Evolutionary conservation across 2,797 vertebrate species (phyloP).

Genomic region (Vultur gryphus): DNA sequence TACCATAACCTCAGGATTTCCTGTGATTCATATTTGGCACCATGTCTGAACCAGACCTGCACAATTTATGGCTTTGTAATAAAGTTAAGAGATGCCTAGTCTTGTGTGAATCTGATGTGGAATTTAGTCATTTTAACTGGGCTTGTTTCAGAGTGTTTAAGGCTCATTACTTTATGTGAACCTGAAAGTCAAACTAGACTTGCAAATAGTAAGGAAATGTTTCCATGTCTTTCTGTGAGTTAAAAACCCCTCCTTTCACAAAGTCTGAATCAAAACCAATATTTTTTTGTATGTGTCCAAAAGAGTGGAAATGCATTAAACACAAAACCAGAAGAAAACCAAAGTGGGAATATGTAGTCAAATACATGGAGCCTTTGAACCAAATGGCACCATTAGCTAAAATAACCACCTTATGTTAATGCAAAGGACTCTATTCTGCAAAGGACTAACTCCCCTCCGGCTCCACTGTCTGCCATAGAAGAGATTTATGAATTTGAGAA

Average conservation of each 20-base stretch:
- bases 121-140: background rate
- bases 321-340: background rate
- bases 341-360: background rate
- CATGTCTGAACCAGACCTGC: background rate
- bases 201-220: background rate
- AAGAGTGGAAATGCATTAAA: background rate
- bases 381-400: background rate
- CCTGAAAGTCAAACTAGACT: background rate
- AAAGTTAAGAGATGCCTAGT: background rate
- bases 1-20: background rate
- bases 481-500: background rate
- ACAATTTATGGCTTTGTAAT: background rate
- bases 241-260: background rate
- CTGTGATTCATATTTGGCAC: background rate
- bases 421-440: background rate
- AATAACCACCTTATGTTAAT: background rate
- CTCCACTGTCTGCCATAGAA: background rate
- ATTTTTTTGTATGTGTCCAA: background rate
- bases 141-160: background rate
- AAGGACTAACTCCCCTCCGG: background rate
- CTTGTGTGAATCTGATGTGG: background rate
- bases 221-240: background rate
- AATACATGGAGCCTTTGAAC: background rate
- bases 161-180: background rate
- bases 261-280: background rate